These are phyloP conservation scores for Scomber japonicus DNA, from an alignment of 2,113 vertebrate species.

Conservation along the genomic window DNA sequence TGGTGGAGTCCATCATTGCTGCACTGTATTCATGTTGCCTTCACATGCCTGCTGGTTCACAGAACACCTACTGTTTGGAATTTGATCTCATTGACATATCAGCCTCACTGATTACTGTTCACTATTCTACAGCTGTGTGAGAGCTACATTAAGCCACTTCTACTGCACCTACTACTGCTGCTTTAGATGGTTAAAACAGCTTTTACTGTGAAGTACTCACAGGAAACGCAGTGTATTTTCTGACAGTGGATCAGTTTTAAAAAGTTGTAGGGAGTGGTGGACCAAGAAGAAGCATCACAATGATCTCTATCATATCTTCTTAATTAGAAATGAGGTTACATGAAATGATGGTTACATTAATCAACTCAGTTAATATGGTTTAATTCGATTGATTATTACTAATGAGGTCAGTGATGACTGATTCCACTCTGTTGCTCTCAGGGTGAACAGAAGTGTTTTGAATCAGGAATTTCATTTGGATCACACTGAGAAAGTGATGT, in stretches of 20 bases:
- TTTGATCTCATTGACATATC: neutral
- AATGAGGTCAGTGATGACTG: neutral
- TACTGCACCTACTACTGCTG: neutral
- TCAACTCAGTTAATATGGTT: neutral
- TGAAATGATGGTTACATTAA: neutral
- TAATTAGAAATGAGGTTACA: neutral
- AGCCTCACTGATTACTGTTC: neutral
- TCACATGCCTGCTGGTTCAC: no score
- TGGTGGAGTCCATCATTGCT: no score
- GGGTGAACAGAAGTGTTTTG: neutral
- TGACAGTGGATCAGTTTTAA: neutral
- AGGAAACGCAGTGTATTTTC: neutral
- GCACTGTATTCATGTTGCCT: no score
- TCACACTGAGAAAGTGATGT: conserved; percentile 13
- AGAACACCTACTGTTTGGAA: no score
- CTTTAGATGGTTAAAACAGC: neutral
- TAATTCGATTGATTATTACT: neutral
- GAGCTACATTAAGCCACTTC: no score
- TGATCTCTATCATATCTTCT: neutral
- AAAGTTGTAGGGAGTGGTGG: no score
- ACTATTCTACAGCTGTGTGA: no score
- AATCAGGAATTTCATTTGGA: conserved; percentile 19
- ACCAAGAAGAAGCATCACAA: no score
- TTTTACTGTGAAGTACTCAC: neutral
- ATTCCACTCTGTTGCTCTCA: neutral